Evolutionary conservation across 2,113 vertebrate species (phyloP).

Genomic region (Eurypyga helias): DNA sequence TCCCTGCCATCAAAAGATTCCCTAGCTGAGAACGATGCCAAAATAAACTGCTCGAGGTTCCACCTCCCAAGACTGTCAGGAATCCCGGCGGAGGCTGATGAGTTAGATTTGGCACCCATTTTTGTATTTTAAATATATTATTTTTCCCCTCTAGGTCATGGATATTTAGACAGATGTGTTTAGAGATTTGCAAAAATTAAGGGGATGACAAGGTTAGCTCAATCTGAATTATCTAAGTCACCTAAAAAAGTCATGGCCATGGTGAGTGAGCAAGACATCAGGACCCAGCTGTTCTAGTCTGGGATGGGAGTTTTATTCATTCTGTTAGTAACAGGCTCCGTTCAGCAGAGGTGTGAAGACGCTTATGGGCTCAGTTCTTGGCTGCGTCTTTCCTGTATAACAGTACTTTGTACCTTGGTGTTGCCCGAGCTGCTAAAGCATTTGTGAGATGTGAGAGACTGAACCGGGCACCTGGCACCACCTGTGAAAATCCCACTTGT

Average conservation of each 20-base stretch:
- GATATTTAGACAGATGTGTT: constrained; percentile 66
- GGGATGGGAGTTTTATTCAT: neutral
- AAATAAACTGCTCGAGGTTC: constrained; percentile 59
- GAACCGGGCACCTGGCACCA: neutral
- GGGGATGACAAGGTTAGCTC: neutral
- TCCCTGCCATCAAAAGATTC: constrained; percentile 41
- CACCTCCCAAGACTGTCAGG: constrained; percentile 47
- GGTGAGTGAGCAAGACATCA: neutral
- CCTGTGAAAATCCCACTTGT: neutral
- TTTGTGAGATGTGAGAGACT: neutral
- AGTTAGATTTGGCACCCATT: constrained; percentile 61
- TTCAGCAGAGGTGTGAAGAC: neutral
- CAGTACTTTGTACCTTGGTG: neutral
- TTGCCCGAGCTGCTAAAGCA: neutral
- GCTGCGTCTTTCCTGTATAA: neutral
- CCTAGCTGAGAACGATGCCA: constrained; percentile 26
- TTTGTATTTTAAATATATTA: constrained; percentile 14
- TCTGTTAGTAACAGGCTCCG: neutral
- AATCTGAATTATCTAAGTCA: neutral
- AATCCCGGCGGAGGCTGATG: constrained; percentile 54
- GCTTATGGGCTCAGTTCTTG: neutral
- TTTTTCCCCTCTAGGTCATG: constrained; percentile 47
- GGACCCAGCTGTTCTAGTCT: neutral
- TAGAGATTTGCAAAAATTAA: constrained; percentile 33
- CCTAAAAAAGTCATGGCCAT: neutral